Percentiles rank a stretch among this genome's conserved stretches.
phyloP scores from a whole-genome alignment of 2,888 invertebrate species.

The Myopa tessellatipennis region DNA sequence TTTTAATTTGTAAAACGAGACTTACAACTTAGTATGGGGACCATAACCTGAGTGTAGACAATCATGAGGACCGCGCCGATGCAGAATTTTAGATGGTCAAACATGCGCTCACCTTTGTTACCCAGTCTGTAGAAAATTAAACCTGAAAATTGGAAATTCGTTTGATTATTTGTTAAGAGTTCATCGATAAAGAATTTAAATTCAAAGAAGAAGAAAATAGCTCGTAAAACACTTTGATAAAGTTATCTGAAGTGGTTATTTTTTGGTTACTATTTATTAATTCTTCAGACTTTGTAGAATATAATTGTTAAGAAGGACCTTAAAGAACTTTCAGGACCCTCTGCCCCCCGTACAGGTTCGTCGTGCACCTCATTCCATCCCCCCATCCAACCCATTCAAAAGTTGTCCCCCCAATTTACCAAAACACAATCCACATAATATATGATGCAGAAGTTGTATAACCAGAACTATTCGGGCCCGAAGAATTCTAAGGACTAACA shows the following conservation, averaged over 20 bases:
- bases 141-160: constrained; percentile 61
- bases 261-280: background rate
- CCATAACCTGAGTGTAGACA: constrained; percentile 77
- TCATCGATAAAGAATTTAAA: background rate
- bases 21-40: constrained; percentile 77
- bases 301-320: background rate
- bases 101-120: constrained; percentile 76
- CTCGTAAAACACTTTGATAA: too few species aligned
- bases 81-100: constrained; percentile 77
- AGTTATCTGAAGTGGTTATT: too few species aligned
- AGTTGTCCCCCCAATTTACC: constrained; percentile 52
- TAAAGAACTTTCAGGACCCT: background rate
- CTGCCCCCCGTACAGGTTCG: too few species aligned
- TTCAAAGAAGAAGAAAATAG: background rate
- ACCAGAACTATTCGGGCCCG: constrained; percentile 73
- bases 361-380: too few species aligned
- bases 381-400: background rate
- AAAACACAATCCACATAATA: constrained; percentile 72
- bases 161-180: background rate
- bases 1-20: constrained; percentile 50
- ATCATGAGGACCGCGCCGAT: constrained; percentile 76
- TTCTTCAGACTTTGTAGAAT: background rate
- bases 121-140: constrained; percentile 74
- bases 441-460: constrained; percentile 74
- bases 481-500: constrained; percentile 73